phyloP scores from a whole-genome alignment of 2,113 vertebrate species.

The Marmota monax region DNA sequence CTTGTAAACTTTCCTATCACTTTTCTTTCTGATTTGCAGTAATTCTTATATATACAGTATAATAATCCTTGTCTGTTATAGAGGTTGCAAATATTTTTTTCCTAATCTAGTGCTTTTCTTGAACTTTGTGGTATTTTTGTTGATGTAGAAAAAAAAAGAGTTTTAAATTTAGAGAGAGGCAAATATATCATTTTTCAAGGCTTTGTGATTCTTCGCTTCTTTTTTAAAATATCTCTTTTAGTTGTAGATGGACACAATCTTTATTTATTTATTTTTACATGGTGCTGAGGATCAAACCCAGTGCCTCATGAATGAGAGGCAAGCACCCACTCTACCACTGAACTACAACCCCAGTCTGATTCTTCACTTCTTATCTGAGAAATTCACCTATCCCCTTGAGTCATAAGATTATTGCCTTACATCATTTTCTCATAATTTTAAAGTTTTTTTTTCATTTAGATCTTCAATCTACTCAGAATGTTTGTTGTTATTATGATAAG shows the following conservation, averaged over 20 bases:
- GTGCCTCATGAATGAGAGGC: no score
- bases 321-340: neutral
- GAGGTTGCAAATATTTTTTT: neutral
- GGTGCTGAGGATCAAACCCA: no score
- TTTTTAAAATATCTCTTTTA: neutral
- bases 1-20: neutral
- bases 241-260: no score
- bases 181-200: neutral
- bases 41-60: neutral
- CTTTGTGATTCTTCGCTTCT: neutral
- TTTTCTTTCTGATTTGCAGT: neutral
- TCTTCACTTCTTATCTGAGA: neutral
- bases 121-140: neutral
- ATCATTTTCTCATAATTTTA: neutral
- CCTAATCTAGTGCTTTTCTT: neutral
- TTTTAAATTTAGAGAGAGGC: neutral
- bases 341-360: neutral
- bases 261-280: no score
- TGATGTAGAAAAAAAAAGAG: neutral
- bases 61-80: neutral
- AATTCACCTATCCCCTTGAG: neutral
- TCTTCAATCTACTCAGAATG: neutral
- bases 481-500: neutral
- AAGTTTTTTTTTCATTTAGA: constrained; percentile 1
- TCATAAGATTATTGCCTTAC: neutral